These are phyloP conservation scores for Metopolophium dirhodum DNA, from an alignment of 1,140 invertebrate species.

Conservation along the genomic window DNA sequence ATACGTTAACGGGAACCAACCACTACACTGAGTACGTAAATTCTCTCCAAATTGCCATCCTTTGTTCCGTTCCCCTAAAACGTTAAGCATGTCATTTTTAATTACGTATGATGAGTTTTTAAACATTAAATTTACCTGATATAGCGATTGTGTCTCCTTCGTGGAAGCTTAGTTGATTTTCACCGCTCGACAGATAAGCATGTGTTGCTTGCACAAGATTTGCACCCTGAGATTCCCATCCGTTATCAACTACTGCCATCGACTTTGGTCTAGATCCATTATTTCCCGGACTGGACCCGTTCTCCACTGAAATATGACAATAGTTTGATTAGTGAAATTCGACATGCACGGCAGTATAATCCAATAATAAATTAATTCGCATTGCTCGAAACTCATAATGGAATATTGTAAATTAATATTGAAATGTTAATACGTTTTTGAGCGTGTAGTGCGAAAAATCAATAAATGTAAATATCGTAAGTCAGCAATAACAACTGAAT, in stretches of 20 bases:
- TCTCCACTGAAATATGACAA: constrained; percentile 63
- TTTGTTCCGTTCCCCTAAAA: constrained; percentile 79
- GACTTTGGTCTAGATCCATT: constrained; percentile 69
- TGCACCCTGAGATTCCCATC: constrained; percentile 65
- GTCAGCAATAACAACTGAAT: not conserved
- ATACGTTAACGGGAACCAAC: constrained; percentile 94
- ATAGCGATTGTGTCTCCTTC: constrained; percentile 88
- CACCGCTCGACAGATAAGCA: constrained; percentile 86
- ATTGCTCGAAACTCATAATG: not conserved
- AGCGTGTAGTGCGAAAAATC: not conserved
- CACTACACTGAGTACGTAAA: constrained; percentile 83
- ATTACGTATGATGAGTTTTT: not conserved
- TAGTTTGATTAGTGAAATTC: not conserved
- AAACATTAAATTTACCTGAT: constrained; percentile 68
- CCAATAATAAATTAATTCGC: not conserved
- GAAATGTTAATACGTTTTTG: constrained; percentile 2
- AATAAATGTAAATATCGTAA: not conserved
- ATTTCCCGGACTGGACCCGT: constrained; percentile 66
- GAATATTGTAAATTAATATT: not conserved
- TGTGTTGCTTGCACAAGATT: constrained; percentile 83
- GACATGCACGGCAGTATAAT: not conserved
- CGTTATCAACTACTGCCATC: constrained; percentile 70
- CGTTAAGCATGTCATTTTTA: not conserved
- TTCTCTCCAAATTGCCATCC: constrained; percentile 97
- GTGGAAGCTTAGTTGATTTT: constrained; percentile 90